Base-by-base conservation (phyloP, 2,888 invertebrate species). In the Furcula furcula region DNA sequence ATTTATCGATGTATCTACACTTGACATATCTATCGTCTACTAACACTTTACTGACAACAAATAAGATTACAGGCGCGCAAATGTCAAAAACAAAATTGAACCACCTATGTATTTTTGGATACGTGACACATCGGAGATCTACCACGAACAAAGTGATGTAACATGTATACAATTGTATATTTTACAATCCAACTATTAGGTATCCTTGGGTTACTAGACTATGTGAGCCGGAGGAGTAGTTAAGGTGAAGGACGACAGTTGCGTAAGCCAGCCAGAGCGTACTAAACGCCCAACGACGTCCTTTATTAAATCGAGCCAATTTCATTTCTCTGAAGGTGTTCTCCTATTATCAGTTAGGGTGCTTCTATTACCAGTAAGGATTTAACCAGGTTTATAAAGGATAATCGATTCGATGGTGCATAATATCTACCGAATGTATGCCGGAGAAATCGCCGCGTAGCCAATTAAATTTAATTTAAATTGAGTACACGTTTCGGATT, bases 401-500 rank as follows among this genome's bases (percentile, higher is more conserved):
- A 45, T 33, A 43, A 40, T 46, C 40, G 31, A 52, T 50, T 52
- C 40, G 39, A 40, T 47, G 52, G 37, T 41, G 48, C 34, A 44
- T 40, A 46, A 46, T 46, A 47, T 42, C 38, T 44, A 44, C n/a
- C n/a, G n/a, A n/a, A n/a, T n/a, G n/a, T n/a, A n/a, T n/a, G n/a
- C n/a, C n/a, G n/a, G 48, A 11, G 46, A 55, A 70, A 62, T 65
- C 53, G 45, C 57, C 44, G 36, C 44, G 46, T 55, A 45, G 47
- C 56, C 61, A 52, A 53, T 64, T 65, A 46, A 50, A 63, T 57
- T 65, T 68, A 73, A 76, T 70, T 70, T 61, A 67, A 72, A 67
- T n/a, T n/a, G n/a, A n/a, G n/a, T 68, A 59, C 54, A 62, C 55
- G 50, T 60, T 57, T 54, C 52, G 45, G 64, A 59, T 65, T 65